Base-by-base conservation (phyloP, 2,888 invertebrate genomes). In the Venustoraphidia nigricollis region DNA sequence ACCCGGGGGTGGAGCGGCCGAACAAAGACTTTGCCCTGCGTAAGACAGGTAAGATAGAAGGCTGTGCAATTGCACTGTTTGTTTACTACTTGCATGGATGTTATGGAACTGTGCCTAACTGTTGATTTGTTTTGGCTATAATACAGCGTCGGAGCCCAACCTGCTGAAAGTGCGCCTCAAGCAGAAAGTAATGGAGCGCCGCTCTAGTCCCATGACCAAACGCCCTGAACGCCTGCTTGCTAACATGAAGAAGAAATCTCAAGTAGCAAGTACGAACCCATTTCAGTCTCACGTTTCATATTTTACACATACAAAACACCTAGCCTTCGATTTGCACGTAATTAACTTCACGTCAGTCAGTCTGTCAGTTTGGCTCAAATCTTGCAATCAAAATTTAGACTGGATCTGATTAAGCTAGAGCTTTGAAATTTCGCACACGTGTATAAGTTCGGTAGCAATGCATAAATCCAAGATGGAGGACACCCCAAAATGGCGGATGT, bases 111-210 rank as follows among this genome's bases (percentile, higher is more conserved):
- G 27, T 27, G 27, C 27, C 27, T 27, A 27, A 27, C 27, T 27
- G 27, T 27, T 27, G 27, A 27, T 27, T 27, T 27, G 27, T 27
- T 27, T 27, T 27, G 27, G 27, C 27, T 34, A 46, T 64, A 64
- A 69, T 67, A 56, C 77, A 90, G 93, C 93, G 66, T 94, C 94
- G 72, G 94, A 94, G 80, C 93, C 94, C 60, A 94, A 95, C 78
- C 81, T 94, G 73, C 79, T 90, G 74, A 91, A 90, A 77, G 85
- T 90, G 71, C 83, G 89, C 57, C 79, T 90, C 66, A 91, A 90
- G 75, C 88, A 92, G 75, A 89, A 94, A 67, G 93, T 94, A 66
- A 86, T 91, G 75, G 93, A 94, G 71, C 81, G 93, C 57, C 83
- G 94, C 67, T 87, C 90, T 66, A 93, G 92, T 66, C 93, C 94